Base-by-base conservation (phyloP, 1,140 invertebrate genomes). In the Eurosta solidaginis region DNA sequence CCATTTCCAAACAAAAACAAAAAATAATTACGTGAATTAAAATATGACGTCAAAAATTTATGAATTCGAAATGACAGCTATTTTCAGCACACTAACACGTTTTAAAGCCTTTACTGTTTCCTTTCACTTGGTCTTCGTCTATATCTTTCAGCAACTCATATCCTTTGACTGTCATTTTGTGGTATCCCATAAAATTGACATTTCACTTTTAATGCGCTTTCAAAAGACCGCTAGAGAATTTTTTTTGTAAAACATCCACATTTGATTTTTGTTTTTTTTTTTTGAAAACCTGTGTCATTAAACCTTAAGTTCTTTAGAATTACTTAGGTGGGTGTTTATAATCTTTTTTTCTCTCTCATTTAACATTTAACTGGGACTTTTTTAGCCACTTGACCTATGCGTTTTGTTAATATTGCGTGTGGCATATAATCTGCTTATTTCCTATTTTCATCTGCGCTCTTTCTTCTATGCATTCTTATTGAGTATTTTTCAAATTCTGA, bases 151-250 rank as follows among this genome's bases (percentile, higher is more conserved):
- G 54, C 4, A 33, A 63, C 22, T 42, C 59, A 40, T 68, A 29
- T 68, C 59, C 33, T 68, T 40, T 33, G 40, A 5, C 3, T 29
- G 33, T 68, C 59, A 68, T 68, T 68, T 42, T 68, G 33, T 68
- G 59, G 59, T 20, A n/a, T 27, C n/a, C 17, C 59, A 68, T 68
- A 68, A 68, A 68, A 68, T n/a, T 68, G 59, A 68, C 36, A 68
- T 68, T 68, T 68, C 59, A 68, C 36, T 68, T 68, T 68, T 40
- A 40, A 68, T 40, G 59, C 59, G 29, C 29, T 9, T n/a, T 68
- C 40, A 68, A 68, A n/a, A 17, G 59, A 7, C 59, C 3, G 25
- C 2, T 10, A 14, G 36, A 7, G 33, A 22, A 27, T 1, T n/a
- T 29, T 40, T 40, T n/a, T n/a, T 68, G 10, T 42, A 68, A 42